Percentiles rank a stretch among this genome's conserved stretches.
phyloP scores from a whole-genome alignment of 2,113 vertebrate species.

The Psittacus erithacus region DNA sequence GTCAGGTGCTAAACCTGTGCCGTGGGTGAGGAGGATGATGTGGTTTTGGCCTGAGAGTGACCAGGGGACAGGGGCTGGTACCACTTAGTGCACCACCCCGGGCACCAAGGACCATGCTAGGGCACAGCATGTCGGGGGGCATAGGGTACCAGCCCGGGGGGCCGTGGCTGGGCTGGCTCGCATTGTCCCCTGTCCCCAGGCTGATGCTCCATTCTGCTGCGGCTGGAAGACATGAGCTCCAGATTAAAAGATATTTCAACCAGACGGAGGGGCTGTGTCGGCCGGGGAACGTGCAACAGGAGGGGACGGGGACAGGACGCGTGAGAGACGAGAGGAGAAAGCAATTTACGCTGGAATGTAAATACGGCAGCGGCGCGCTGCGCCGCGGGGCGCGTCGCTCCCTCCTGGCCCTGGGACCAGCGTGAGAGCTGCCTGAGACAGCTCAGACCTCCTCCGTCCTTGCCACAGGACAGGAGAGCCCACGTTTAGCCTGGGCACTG shows the following conservation, averaged over 20 bases:
- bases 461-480: not conserved
- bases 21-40: rapidly evolving
- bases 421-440: not conserved
- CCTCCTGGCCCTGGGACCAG: not conserved
- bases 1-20: not conserved
- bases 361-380: not conserved
- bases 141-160: rapidly evolving
- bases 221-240: constrained; percentile 19
- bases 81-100: rapidly evolving
- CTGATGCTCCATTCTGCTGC: not conserved
- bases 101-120: not conserved
- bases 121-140: not conserved
- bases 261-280: not conserved
- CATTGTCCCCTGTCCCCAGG: not conserved
- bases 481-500: rapidly evolving
- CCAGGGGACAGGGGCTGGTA: not conserved
- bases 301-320: not conserved
- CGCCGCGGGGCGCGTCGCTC: not conserved
- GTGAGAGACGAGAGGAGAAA: not conserved
- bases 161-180: rapidly evolving
- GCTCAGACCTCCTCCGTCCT: not conserved
- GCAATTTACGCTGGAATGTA: constrained; percentile 29
- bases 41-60: not conserved
- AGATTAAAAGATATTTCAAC: constrained; percentile 1
- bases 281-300: not conserved